Base-by-base conservation (phyloP, 2,113 vertebrate species). In the Carassius auratus region DNA sequence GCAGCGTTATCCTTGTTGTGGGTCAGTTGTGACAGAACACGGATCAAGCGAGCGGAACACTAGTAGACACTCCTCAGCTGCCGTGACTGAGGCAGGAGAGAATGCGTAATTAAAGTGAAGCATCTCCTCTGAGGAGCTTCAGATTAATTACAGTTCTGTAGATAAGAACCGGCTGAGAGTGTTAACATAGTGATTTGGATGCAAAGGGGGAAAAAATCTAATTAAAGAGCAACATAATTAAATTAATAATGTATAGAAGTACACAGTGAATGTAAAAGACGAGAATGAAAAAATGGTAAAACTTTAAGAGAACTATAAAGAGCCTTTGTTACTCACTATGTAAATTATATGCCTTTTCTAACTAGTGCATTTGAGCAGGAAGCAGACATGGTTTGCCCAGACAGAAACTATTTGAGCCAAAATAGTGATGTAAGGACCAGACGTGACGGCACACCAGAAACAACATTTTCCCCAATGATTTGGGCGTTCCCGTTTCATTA, bases 1-100 rank as follows among this genome's bases (percentile, higher is more conserved):
- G 21, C 74, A 57, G 2, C 0, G 23, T 81, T 64, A 83, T 83
- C 73, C 88, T 88, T 89, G 88, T 89, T 91, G 90, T 90, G 90
- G 90, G 89, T 90, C 82, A 3, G 79, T 84, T 85, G 88, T 55
- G 33, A 52, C 2, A 50, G 82, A 87, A 86, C 83, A 57, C 75
- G 80, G 87, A 79, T 26, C 48, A 0, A 19, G 81, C 4, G 66
- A 84, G 85, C 68, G 48, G 69, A 68, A 64, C 33, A 33, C 52
- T 57, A 21, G 14, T 26, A 55, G 57, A 17, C 9, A 12, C 64
- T 68, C 50, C 4, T 55, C 55, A 30, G 17, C 21, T 76, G 13
- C 61, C 33, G 12, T 75, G 45, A 76, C 17, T 80, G 48, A 68
- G 45, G 73, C 83, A 76, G 85, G 52, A 61, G 74, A 75, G 79